Evolutionary conservation across 1,140 invertebrate genomes (phyloP).

Genomic region (Hypothenemus hampei): DNA sequence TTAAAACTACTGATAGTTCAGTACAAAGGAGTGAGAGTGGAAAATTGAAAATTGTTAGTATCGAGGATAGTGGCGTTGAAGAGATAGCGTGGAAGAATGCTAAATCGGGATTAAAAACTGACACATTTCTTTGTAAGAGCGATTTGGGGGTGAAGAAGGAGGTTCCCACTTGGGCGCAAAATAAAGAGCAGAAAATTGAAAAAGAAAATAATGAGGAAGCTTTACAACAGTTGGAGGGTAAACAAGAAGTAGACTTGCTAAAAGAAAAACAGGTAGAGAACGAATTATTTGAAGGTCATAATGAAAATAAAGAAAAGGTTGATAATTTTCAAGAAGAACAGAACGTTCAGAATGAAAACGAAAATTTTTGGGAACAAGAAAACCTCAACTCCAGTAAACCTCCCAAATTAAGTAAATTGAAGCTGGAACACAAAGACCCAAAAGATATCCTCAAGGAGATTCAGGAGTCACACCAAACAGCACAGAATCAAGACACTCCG

Average conservation of each 20-base stretch:
- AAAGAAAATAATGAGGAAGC: too few relatives aligned
- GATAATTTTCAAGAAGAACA: background rate
- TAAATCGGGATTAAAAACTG: slow-evolving; percentile 9
- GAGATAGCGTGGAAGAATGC: background rate
- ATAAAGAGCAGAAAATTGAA: background rate
- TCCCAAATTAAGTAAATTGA: slow-evolving; percentile 45
- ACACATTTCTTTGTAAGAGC: slow-evolving; percentile 18
- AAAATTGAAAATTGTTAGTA: slow-evolving; percentile 19
- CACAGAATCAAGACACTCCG: background rate
- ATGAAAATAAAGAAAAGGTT: too few relatives aligned
- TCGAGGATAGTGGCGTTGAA: slow-evolving; percentile 4
- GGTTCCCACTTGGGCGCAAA: background rate
- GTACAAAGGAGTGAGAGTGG: background rate
- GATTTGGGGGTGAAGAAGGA: background rate
- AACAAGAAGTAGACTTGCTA: background rate
- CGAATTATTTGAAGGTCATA: too few relatives aligned
- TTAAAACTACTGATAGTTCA: slow-evolving; percentile 5
- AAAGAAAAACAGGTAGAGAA: background rate
- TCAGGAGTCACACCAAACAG: background rate
- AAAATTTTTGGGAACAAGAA: background rate
- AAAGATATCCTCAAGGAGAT: slow-evolving; percentile 13
- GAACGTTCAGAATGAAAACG: background rate
- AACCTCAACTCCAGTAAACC: slow-evolving; percentile 8
- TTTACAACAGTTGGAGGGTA: too few relatives aligned
- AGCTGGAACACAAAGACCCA: slow-evolving; percentile 18